Evolutionary conservation across 2,113 vertebrate species (phyloP).

Genomic region (Sapayoa aenigma): DNA sequence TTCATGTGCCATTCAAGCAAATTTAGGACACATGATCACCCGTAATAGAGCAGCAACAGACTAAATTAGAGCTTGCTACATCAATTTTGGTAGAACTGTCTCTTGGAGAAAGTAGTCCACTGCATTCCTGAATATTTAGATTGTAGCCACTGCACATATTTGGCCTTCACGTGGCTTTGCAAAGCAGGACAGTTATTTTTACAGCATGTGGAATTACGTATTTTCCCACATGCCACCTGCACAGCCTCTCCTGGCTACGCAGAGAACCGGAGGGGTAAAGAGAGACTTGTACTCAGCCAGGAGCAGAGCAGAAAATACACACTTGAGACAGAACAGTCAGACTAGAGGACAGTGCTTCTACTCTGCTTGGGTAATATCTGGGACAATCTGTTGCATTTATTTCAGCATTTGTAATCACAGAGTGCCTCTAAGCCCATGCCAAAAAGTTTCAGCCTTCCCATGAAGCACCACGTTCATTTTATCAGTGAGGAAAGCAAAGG

Average conservation of each 20-base stretch:
- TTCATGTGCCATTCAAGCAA: constrained; percentile 44
- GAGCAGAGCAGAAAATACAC: not conserved
- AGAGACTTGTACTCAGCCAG: not conserved
- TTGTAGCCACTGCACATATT: not conserved
- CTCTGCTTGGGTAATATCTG: not conserved
- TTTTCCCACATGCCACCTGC: constrained; percentile 15
- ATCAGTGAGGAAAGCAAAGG: not conserved
- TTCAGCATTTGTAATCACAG: not conserved
- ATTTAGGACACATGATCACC: constrained; percentile 55
- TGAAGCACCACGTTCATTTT: not conserved
- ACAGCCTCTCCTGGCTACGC: not conserved
- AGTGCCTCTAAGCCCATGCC: not conserved
- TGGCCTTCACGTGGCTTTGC: not conserved
- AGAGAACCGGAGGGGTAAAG: not conserved
- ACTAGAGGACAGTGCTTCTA: not conserved
- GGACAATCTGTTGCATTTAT: not conserved
- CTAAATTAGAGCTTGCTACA: constrained; percentile 26
- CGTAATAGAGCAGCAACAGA: constrained; percentile 9
- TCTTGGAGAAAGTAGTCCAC: not conserved
- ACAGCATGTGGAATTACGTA: not conserved
- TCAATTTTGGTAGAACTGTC: not conserved
- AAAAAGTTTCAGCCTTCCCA: not conserved
- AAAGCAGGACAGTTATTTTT: constrained; percentile 46
- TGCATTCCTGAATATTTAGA: not conserved
- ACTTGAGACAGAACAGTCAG: not conserved